Evolutionary conservation across 1,140 invertebrate genomes (phyloP).

Genomic region (Neuroterus valhalla): DNA sequence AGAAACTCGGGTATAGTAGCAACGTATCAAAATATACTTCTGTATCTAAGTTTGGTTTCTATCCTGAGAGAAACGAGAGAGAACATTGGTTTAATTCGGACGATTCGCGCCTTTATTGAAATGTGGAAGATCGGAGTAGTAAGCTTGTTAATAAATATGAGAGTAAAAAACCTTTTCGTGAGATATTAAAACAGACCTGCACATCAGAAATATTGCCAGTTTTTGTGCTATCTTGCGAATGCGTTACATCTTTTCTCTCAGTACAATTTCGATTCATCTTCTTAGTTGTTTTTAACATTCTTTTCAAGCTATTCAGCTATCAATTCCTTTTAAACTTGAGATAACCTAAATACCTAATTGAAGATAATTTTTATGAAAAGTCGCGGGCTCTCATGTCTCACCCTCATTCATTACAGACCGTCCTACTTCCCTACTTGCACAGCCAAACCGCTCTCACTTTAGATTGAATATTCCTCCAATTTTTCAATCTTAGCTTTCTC

Average conservation of each 20-base stretch:
- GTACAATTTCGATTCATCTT: not conserved
- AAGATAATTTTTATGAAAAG: conserved; percentile 18
- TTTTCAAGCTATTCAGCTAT: conserved; percentile 27
- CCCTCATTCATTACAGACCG: no score
- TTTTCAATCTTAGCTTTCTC: conserved; percentile 80
- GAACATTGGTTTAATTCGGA: conserved; percentile 47
- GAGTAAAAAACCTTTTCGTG: conserved; percentile 37
- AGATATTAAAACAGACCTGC: not conserved
- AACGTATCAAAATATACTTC: conserved; percentile 74
- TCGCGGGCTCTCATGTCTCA: no score
- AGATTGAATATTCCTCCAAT: conserved; percentile 77
- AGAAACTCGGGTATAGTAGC: conserved; percentile 64
- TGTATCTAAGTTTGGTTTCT: conserved; percentile 67
- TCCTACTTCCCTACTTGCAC: no score
- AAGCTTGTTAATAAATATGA: conserved; percentile 44
- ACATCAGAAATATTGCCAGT: not conserved
- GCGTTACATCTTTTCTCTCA: not conserved
- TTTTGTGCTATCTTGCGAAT: not conserved
- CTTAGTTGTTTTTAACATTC: not conserved
- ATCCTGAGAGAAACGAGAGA: conserved; percentile 64
- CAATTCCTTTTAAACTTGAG: conserved; percentile 34
- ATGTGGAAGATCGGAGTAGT: conserved; percentile 33
- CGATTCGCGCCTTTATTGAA: not conserved
- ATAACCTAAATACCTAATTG: conserved; percentile 29
- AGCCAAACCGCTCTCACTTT: conserved; percentile 36